Evolutionary conservation across 2,888 invertebrate genomes (phyloP).

Genomic region (Lithophane leautieri): DNA sequence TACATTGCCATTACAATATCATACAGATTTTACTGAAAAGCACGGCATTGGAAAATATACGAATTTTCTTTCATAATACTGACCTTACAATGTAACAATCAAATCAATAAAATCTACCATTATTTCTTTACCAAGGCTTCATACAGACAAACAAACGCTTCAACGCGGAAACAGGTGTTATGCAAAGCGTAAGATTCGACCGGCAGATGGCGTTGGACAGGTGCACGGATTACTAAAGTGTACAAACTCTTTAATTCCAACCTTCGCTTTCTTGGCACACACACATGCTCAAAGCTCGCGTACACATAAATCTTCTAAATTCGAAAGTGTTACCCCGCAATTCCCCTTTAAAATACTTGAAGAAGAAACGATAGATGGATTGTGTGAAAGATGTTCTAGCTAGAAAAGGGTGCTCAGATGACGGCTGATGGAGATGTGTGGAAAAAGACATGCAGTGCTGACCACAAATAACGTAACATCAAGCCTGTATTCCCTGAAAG

Average conservation of each 20-base stretch:
- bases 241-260: constrained; percentile 1
- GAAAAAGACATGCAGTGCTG: too few relatives aligned
- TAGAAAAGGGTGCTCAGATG: too few relatives aligned
- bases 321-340: not conserved
- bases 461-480: not conserved
- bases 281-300: not conserved
- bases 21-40: not conserved
- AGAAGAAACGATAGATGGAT: not conserved
- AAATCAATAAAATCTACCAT: constrained; percentile 27
- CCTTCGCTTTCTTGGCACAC: not conserved
- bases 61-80: not conserved
- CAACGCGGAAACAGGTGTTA: constrained; percentile 67
- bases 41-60: not conserved
- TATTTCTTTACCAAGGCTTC: constrained; percentile 35
- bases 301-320: not conserved
- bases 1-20: constrained; percentile 5
- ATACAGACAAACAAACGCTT: constrained; percentile 27
- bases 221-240: constrained; percentile 46
- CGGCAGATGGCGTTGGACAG: constrained; percentile 66
- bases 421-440: not conserved
- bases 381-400: not conserved
- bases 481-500: not conserved
- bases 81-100: constrained; percentile 11
- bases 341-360: not conserved
- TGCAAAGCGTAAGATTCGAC: constrained; percentile 58